Conservation (phyloP, 2,797 vertebrate species). For the Pseudochirops corinnae region DNA sequence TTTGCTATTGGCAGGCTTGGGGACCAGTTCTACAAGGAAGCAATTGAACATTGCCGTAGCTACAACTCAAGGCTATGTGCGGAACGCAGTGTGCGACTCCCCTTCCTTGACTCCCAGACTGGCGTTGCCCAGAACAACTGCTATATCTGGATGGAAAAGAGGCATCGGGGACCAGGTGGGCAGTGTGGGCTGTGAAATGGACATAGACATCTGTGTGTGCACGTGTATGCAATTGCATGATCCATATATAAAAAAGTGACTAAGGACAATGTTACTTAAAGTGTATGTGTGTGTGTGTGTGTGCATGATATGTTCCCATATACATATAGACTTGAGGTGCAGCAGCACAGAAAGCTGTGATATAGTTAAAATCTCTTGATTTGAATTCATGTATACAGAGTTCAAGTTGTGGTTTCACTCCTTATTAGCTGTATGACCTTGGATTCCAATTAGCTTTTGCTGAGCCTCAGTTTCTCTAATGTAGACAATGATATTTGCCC, state of each 20-base stretch:
- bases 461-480: neutral
- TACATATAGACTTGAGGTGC: neutral
- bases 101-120: slow-evolving; percentile 97
- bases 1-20: slow-evolving; percentile 86
- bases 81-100: slow-evolving; percentile 95
- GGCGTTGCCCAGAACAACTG: slow-evolving; percentile 99
- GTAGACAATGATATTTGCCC: neutral
- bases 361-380: neutral
- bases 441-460: neutral
- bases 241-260: neutral
- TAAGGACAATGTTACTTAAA: rapidly evolving
- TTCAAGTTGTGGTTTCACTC: neutral
- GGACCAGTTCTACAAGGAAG: slow-evolving; percentile 98
- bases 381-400: neutral
- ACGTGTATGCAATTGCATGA: rapidly evolving
- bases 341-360: neutral
- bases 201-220: neutral
- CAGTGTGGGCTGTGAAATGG: neutral
- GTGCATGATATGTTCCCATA: neutral
- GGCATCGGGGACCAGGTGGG: slow-evolving; percentile 96
- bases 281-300: neutral
- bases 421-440: neutral
- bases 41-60: slow-evolving; percentile 97
- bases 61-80: slow-evolving; percentile 97
- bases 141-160: slow-evolving; percentile 99